phyloP scores from a whole-genome alignment of 2,113 vertebrate species.

The Spilogale gracilis region DNA sequence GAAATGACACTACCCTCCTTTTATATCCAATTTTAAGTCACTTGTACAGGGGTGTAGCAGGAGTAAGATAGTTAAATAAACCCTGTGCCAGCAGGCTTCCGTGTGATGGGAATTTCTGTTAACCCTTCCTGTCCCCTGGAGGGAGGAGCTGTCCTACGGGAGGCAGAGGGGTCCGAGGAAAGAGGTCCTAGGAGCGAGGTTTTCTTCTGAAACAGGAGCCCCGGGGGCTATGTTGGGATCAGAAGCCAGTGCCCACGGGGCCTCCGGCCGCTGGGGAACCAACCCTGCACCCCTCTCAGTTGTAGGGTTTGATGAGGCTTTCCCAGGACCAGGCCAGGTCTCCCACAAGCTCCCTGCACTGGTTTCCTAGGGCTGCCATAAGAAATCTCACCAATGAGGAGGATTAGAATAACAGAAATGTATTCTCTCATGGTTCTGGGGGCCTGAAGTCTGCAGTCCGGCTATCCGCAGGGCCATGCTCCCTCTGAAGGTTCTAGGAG shows the following conservation, averaged over 20 bases:
- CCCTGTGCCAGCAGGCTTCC: not conserved
- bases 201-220: not conserved
- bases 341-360: no score
- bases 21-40: conserved; percentile 36
- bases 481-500: not conserved
- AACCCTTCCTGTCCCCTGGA: not conserved
- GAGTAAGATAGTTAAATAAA: not conserved
- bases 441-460: not conserved
- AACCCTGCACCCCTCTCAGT: no score
- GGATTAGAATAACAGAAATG: not conserved
- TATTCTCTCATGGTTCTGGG: not conserved
- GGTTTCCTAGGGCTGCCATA: not conserved
- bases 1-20: conserved; percentile 30
- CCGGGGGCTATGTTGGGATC: rapidly evolving
- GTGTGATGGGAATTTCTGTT: not conserved
- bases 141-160: not conserved
- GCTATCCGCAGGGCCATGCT: no score
- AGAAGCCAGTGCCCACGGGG: not conserved
- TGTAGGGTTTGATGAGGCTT: not conserved
- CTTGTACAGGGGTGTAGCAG: not conserved
- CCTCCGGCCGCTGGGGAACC: not conserved
- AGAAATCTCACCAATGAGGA: not conserved
- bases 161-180: rapidly evolving
- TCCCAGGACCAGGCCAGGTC: not conserved
- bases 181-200: no score